Percentiles rank a stretch among this genome's conserved stretches.
Conservation (phyloP, 2,797 vertebrate species). For the Staurois parvus region DNA sequence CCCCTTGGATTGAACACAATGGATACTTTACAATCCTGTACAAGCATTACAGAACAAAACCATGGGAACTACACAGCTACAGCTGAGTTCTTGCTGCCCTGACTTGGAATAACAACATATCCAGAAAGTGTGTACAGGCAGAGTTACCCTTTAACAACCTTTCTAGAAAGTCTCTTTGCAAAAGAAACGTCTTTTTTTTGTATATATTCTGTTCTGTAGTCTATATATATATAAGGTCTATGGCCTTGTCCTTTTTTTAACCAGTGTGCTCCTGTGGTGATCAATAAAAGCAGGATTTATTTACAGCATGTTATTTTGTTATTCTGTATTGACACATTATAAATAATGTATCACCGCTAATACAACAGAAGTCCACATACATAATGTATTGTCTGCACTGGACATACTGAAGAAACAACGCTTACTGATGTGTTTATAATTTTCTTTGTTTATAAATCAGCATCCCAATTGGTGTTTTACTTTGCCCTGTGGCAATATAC, state of each 20-base stretch:
- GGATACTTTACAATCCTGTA: too few species aligned
- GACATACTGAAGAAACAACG: not conserved
- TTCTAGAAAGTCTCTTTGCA: too few species aligned
- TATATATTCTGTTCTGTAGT: not conserved
- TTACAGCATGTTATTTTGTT: not conserved
- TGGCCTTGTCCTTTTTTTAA: not conserved
- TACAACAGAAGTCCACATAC: not conserved
- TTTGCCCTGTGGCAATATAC: slow-evolving; percentile 1
- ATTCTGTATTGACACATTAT: not conserved
- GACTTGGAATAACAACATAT: too few species aligned
- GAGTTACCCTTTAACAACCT: too few species aligned
- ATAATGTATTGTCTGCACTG: not conserved
- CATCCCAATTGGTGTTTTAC: not conserved
- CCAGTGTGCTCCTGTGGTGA: not conserved
- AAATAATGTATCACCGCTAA: not conserved
- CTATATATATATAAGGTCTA: not conserved
- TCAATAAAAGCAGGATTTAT: not conserved
- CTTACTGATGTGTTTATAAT: not conserved
- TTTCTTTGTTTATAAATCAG: not conserved
- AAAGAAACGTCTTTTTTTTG: too few species aligned
- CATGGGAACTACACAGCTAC: too few species aligned
- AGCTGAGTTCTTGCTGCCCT: too few species aligned
- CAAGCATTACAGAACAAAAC: too few species aligned
- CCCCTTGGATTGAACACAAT: too few species aligned
- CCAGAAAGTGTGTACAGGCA: too few species aligned